Base-by-base conservation (phyloP, 1,140 invertebrate species). In the Sinella curviseta region DNA sequence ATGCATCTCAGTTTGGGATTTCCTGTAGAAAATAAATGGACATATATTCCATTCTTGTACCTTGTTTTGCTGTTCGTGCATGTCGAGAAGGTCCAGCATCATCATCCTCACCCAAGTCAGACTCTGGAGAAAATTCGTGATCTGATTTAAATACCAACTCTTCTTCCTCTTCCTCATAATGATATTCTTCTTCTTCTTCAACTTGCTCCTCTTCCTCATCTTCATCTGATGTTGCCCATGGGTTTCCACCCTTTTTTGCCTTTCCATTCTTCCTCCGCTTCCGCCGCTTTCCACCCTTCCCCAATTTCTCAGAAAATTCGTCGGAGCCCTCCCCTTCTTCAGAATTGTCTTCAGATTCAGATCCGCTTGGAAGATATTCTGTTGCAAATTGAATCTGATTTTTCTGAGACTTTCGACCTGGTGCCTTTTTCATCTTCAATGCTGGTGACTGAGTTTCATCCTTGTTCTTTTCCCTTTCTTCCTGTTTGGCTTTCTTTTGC, bases 111-210 rank as follows among this genome's bases (percentile, higher is more conserved):
- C 92, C 80, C 36, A 86, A 84, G 85, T 93, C 91, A 77, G 91
- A 92, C 82, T 93, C 92, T 0, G 94, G 94, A 0, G 94, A 96
- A 86, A 97, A 97, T 86, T 96, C 95, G 84, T 97, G 95, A 87
- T 96, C 95, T 0, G 94, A 95, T 26, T 75, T 54, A 35, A 93
- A 92, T 0, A 86, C 79, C 0, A 91, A 85, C n/a, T 91, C 86
- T 16, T 90, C 89, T 73, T 91, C 89, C 74, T 90, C 90, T 1
- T 88, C 88, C 33, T 88, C 88, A 60, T 87, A 83, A 31, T 86
- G 79, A n/a, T 85, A 84, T 30, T 88, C 86, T 74, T 89, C 91
- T 78, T 89, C 91, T 80, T 91, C 90, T 76, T 90, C 91, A 16
- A 90, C 88, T 34, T 91, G 90, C 0, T 90, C 89, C 0, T 90